These are phyloP conservation scores for Myzus persicae DNA, from an alignment of 1,140 invertebrate genomes.

Conservation along the genomic window DNA sequence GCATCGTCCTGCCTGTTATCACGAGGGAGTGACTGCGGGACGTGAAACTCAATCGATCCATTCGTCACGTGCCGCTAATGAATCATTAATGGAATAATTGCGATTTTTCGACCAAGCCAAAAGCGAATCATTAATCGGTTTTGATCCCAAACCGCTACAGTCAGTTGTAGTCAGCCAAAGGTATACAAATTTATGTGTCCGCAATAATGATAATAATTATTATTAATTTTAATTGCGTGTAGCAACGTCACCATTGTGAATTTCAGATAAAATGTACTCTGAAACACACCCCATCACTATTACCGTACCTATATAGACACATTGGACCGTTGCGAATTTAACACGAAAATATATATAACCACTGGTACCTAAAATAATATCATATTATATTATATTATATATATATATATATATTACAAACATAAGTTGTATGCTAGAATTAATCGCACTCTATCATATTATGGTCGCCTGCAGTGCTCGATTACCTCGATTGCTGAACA, in stretches of 20 bases:
- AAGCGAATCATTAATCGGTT: not conserved
- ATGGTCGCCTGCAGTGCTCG: not conserved
- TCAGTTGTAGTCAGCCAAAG: not conserved
- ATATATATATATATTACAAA: too few relatives aligned
- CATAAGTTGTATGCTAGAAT: not conserved
- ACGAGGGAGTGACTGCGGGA: too few relatives aligned
- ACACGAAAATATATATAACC: too few relatives aligned
- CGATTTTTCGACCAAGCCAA: not conserved
- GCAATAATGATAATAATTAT: not conserved
- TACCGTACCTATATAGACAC: not conserved
- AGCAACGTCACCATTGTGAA: too few relatives aligned
- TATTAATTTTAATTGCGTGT: constrained; percentile 17
- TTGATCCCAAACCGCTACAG: not conserved
- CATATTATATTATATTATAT: too few relatives aligned
- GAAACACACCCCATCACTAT: not conserved
- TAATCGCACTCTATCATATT: not conserved
- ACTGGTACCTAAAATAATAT: too few relatives aligned
- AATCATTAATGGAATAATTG: constrained; percentile 22
- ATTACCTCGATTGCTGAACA: too few relatives aligned
- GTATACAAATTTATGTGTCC: not conserved
- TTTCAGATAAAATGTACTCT: not conserved
- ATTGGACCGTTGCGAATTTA: not conserved
- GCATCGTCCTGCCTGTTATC: not conserved
- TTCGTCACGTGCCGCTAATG: not conserved
- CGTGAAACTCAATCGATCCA: not conserved